Evolutionary conservation across 2,888 invertebrate species (phyloP).

Genomic region (Dolomedes plantarius): DNA sequence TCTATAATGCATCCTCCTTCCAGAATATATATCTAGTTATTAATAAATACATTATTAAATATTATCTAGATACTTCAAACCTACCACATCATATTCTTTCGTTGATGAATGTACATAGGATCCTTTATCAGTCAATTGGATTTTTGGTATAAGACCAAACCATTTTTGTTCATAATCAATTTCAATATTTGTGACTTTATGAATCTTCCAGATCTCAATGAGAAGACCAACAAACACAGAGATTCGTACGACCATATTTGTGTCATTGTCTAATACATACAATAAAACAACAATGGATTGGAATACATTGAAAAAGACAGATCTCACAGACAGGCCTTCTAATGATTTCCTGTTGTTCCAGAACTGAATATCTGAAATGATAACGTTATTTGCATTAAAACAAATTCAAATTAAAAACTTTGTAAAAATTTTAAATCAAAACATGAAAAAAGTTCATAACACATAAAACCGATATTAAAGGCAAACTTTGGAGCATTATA

Average conservation of each 20-base stretch:
- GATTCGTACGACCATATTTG: slow-evolving; percentile 95
- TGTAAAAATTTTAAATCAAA: too few species aligned
- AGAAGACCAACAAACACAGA: slow-evolving; percentile 95
- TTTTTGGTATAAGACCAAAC: slow-evolving; percentile 87
- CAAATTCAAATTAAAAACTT: too few species aligned
- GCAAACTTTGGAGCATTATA: too few species aligned
- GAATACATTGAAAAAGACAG: slow-evolving; percentile 98
- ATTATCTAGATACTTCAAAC: too few species aligned
- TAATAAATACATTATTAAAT: too few species aligned
- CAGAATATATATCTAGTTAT: too few species aligned
- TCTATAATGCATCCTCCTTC: too few species aligned
- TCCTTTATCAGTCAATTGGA: slow-evolving; percentile 93
- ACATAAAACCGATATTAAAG: too few species aligned
- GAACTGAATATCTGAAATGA: slow-evolving; percentile 91
- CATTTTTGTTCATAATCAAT: slow-evolving; percentile 85
- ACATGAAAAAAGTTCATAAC: too few species aligned
- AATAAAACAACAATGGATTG: slow-evolving; percentile 95
- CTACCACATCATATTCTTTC: slow-evolving; percentile 87
- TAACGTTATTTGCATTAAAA: too few species aligned
- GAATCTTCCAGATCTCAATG: slow-evolving; percentile 99
- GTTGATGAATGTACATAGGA: slow-evolving; percentile 97
- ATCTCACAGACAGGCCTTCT: slow-evolving; percentile 97
- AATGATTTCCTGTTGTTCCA: slow-evolving; percentile 98
- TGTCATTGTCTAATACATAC: slow-evolving; percentile 98
- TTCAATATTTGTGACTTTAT: slow-evolving; percentile 84